A percentile compares a stretch with the other conserved stretches of the same genome.
phyloP scores from a whole-genome alignment of 2,113 vertebrate species.

The Cepphus grylle region DNA sequence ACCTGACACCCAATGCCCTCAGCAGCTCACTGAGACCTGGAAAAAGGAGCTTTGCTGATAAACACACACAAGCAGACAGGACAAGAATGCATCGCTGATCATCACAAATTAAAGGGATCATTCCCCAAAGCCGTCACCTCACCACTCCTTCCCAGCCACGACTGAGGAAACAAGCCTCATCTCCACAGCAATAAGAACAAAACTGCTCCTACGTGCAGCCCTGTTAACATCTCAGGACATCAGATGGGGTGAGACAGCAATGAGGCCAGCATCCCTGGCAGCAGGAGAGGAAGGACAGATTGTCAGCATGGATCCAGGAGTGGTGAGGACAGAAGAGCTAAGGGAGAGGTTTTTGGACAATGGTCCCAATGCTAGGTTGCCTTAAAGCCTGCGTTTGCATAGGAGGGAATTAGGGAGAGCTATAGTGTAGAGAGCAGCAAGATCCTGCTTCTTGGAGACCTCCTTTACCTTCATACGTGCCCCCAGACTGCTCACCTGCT shows the following conservation, averaged over 20 bases:
- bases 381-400: background rate
- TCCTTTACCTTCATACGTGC: background rate
- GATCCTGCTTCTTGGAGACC: background rate
- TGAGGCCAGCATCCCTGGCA: background rate
- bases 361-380: background rate
- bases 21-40: background rate
- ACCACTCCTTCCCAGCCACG: background rate
- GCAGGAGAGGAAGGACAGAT: background rate
- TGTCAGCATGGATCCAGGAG: background rate
- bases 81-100: background rate
- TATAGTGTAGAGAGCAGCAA: background rate
- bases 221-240: background rate
- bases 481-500: background rate
- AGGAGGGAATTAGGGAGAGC: background rate
- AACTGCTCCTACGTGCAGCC: background rate
- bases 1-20: background rate
- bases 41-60: background rate
- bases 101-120: background rate
- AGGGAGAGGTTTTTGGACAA: background rate
- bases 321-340: background rate
- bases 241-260: background rate
- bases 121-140: background rate
- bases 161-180: background rate
- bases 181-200: background rate
- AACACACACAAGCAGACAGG: background rate